These are phyloP conservation scores for Plectropomus leopardus DNA, from an alignment of 2,113 vertebrate genomes.

Conservation along the genomic window DNA sequence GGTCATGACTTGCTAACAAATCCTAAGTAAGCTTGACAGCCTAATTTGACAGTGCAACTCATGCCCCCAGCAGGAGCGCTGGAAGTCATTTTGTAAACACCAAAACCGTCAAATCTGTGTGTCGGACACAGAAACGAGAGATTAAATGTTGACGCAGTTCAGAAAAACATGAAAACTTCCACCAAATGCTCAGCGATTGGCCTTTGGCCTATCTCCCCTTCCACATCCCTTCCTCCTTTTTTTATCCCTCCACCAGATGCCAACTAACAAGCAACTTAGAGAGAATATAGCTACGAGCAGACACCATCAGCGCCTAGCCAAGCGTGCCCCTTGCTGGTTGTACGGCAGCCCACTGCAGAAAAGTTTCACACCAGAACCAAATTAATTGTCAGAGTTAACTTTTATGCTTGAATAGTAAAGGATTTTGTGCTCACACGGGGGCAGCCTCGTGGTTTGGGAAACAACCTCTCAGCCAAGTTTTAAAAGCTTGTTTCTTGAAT, in stretches of 20 bases:
- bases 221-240: constrained; percentile 25
- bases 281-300: constrained; percentile 50
- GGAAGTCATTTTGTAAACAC: constrained; percentile 64
- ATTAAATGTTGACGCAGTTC: constrained; percentile 45
- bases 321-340: constrained; percentile 42
- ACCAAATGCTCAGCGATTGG: constrained; percentile 47
- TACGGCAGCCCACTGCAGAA: constrained; percentile 26
- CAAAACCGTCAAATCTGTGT: constrained; percentile 42
- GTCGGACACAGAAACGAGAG: constrained; percentile 48
- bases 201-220: constrained; percentile 52
- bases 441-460: constrained; percentile 18
- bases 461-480: constrained; percentile 9
- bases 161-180: constrained; percentile 56
- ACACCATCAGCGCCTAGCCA: constrained; percentile 44
- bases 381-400: constrained; percentile 64
- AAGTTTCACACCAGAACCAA: constrained; percentile 54
- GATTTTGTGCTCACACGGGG: constrained; percentile 30
- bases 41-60: constrained; percentile 61
- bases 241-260: constrained; percentile 50
- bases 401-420: constrained; percentile 58
- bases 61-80: constrained; percentile 34
- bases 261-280: constrained; percentile 72
- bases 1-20: constrained; percentile 52
- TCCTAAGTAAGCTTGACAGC: constrained; percentile 59
- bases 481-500: constrained; percentile 37